Evolutionary conservation across 2,113 vertebrate species (phyloP).

Genomic region (Ailurus styani): DNA sequence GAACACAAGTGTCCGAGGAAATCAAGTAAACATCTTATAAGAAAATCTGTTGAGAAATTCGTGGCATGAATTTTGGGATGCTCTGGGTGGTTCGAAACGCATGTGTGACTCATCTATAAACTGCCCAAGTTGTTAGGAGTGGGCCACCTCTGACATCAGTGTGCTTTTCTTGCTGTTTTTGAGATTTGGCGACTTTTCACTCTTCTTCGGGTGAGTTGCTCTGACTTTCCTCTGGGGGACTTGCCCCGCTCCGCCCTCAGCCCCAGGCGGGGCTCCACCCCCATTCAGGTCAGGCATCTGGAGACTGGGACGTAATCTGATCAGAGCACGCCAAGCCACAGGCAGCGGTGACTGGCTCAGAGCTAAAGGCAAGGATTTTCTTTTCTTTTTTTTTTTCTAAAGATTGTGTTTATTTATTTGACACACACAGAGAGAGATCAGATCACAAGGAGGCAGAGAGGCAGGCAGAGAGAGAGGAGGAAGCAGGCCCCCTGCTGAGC

Average conservation of each 20-base stretch:
- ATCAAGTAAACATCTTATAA: conserved; percentile 15
- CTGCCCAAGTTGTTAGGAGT: neutral
- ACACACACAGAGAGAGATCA: too few relatives aligned
- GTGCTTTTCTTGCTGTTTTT: neutral
- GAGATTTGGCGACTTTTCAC: neutral
- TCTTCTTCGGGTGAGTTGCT: neutral
- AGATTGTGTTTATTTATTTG: too few relatives aligned
- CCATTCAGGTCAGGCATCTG: neutral
- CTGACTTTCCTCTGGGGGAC: neutral
- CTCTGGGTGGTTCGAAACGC: neutral
- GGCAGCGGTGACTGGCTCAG: neutral
- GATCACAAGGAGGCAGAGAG: too few relatives aligned
- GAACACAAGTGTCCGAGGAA: neutral
- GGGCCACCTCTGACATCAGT: neutral
- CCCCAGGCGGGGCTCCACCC: neutral
- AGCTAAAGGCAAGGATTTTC: neutral
- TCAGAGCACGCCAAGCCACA: too few relatives aligned
- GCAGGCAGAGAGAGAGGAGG: too few relatives aligned
- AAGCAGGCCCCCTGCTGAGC: too few relatives aligned
- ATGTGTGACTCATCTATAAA: neutral
- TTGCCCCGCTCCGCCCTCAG: neutral
- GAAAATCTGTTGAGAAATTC: neutral
- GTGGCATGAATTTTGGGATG: neutral
- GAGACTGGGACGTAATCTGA: neutral
- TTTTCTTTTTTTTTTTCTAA: too few relatives aligned